A percentile compares a stretch with the other conserved stretches of the same genome.
Evolutionary conservation across 2,797 vertebrate species (phyloP).

Genomic region (Lutjanus campechanus): DNA sequence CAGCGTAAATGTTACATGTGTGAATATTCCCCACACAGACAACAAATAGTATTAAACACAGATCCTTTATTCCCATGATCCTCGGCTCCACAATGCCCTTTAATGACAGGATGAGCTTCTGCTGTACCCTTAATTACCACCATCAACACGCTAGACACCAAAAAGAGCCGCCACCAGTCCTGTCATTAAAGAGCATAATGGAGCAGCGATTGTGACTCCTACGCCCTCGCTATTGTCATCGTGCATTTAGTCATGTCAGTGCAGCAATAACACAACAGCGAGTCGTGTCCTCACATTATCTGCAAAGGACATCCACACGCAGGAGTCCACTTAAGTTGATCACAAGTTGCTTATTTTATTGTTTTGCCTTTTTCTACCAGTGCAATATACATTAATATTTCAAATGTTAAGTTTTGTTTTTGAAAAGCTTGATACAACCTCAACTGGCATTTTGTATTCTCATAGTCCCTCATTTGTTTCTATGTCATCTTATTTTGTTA

Average conservation of each 20-base stretch:
- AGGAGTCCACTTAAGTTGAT: conserved; percentile 25
- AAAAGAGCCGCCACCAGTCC: conserved; percentile 28
- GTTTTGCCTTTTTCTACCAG: conserved; percentile 57
- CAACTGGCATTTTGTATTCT: conserved; percentile 31
- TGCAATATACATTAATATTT: conserved; percentile 53
- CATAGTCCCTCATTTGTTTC: conserved; percentile 21
- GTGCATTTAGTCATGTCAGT: conserved; percentile 34
- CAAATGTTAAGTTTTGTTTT: neutral
- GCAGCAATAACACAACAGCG: conserved; percentile 41
- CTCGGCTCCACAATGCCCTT: conserved; percentile 16
- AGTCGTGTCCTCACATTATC: conserved; percentile 26
- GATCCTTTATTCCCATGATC: conserved; percentile 33
- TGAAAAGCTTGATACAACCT: conserved; percentile 9
- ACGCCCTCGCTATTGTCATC: conserved; percentile 25
- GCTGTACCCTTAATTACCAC: conserved; percentile 33
- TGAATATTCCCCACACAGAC: neutral
- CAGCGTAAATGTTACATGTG: conserved; percentile 17
- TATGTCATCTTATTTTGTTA: conserved; percentile 47
- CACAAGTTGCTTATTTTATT: conserved; percentile 41
- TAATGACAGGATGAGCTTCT: conserved; percentile 45
- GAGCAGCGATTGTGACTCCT: conserved; percentile 31
- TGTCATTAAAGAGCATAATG: conserved; percentile 48
- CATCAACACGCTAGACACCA: conserved; percentile 27
- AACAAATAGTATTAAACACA: conserved; percentile 17
- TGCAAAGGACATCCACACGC: neutral